Evolutionary conservation across 2,797 vertebrate genomes (phyloP), one percentile per base, ranked within the genome.

Genomic region (Myripristis murdjan): DNA sequence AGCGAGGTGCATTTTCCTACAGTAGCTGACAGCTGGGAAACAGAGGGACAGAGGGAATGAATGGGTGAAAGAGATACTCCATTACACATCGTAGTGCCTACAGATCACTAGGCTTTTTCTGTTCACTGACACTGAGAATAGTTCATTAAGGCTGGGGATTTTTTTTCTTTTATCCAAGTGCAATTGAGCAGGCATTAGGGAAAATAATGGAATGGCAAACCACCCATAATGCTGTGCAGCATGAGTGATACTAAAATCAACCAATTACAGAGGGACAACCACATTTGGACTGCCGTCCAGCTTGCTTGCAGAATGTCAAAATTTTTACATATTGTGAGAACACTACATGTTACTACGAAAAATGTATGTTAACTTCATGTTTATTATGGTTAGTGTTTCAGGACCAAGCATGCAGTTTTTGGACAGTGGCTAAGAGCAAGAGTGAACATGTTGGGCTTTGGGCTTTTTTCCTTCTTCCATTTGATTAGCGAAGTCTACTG

Each of bases 1-100:
- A 64, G 77, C 51, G 64, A 80, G 89, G 93, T 92, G 93, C 90
- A 64, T 83, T 95, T 95, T 93, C 93, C 87, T 91, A 31, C 28
- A 31, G 28, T 31, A 92, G 92, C 91, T 93, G 92, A 94, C 92
- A 87, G 94, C 85, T 73, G 67, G 65, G 69, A 86, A 81, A 83
- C 54, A 75, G 64, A 60, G 68, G 70, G 22, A 79, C 68, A 76
- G 31, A 63, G 67, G 66, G 60, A 77, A 69, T 77, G 78, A 84
- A 79, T 39, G 72, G 76, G 69, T 69, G 65, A 73, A 73, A 62
- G 53, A 59, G 77, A 66, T 65, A 37, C 24, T 51, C 44, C 12
- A 56, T 58, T 1, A 28, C 22, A 10, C 70, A 57, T 35, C 1
- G 12, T 9, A 44, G 49, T 46, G 47, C 53, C 49, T 52, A 1